Evolutionary conservation across 2,888 invertebrate species (phyloP).

Genomic region (Capitulum mitella): DNA sequence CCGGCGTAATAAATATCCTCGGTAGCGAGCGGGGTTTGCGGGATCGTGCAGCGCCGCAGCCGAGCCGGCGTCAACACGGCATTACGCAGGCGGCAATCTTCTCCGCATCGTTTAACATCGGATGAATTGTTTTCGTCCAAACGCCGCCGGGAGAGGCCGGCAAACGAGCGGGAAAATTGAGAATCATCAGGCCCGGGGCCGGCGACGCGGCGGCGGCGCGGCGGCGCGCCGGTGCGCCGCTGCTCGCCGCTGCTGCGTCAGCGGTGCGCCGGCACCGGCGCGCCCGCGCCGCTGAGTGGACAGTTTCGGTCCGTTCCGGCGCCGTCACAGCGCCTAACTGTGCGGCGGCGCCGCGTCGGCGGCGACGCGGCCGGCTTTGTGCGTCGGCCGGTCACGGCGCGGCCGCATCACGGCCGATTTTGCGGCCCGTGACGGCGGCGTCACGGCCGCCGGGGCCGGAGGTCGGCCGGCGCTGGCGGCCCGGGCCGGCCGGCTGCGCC

Average conservation of each 20-base stretch:
- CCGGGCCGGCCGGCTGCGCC: background rate
- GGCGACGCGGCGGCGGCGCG: background rate
- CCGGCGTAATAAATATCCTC: no score
- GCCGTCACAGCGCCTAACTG: background rate
- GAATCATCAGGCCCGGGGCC: background rate
- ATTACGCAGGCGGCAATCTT: background rate
- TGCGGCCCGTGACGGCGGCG: background rate
- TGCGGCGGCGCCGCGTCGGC: background rate
- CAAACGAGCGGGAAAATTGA: background rate
- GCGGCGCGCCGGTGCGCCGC: background rate
- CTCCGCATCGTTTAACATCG: background rate
- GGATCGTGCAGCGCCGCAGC: background rate
- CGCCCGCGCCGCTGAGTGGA: background rate
- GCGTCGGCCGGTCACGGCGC: background rate
- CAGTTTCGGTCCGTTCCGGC: background rate
- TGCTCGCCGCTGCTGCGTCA: background rate
- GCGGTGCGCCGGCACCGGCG: background rate
- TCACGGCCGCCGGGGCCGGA: background rate
- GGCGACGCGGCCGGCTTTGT: conserved; percentile 3
- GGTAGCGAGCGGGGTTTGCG: background rate
- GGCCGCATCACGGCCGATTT: background rate
- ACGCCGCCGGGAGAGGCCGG: background rate
- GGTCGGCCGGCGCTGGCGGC: background rate
- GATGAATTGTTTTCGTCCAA: conserved; percentile 2
- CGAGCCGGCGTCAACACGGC: background rate